Evolutionary conservation across 2,888 invertebrate genomes (phyloP).

Genomic region (Chymomyza amoena): DNA sequence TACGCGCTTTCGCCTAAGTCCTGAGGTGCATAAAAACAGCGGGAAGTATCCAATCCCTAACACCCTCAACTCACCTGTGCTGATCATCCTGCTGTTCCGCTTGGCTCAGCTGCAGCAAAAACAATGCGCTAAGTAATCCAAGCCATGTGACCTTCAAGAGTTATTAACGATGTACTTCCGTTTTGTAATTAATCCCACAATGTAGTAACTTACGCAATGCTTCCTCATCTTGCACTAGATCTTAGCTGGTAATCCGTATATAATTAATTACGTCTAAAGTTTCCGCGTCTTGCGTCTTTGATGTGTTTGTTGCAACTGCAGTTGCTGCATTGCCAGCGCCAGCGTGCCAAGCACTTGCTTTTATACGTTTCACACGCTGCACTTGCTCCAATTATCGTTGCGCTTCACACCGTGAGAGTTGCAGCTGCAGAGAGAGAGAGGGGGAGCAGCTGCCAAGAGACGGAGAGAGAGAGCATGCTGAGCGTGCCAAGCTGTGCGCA

Average conservation of each 20-base stretch:
- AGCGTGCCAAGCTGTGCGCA: background rate
- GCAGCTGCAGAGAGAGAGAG: slow-evolving; percentile 25
- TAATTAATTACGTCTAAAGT: slow-evolving; percentile 25
- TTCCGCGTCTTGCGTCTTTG: background rate
- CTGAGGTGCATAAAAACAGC: no score
- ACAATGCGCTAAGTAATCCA: slow-evolving; percentile 24
- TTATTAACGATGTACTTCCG: slow-evolving; percentile 21
- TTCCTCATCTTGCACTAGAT: slow-evolving; percentile 56
- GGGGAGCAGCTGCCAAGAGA: slow-evolving; percentile 26
- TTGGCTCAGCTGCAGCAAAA: slow-evolving; percentile 33
- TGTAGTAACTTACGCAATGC: slow-evolving; percentile 62
- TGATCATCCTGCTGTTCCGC: slow-evolving; percentile 56
- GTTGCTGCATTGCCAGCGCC: slow-evolving; percentile 60
- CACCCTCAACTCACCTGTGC: slow-evolving; percentile 48
- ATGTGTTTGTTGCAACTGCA: slow-evolving; percentile 24
- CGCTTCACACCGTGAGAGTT: background rate
- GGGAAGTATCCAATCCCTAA: background rate
- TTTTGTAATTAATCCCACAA: slow-evolving; percentile 29
- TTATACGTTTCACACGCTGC: slow-evolving; percentile 54
- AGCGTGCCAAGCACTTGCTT: slow-evolving; percentile 64
- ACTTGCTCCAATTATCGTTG: slow-evolving; percentile 55
- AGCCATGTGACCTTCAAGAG: slow-evolving; percentile 19
- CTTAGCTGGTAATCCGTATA: background rate
- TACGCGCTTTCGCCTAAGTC: no score
- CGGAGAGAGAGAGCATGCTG: background rate